phyloP scores from a whole-genome alignment of 2,113 vertebrate genomes.

The Oncorhynchus nerka region DNA sequence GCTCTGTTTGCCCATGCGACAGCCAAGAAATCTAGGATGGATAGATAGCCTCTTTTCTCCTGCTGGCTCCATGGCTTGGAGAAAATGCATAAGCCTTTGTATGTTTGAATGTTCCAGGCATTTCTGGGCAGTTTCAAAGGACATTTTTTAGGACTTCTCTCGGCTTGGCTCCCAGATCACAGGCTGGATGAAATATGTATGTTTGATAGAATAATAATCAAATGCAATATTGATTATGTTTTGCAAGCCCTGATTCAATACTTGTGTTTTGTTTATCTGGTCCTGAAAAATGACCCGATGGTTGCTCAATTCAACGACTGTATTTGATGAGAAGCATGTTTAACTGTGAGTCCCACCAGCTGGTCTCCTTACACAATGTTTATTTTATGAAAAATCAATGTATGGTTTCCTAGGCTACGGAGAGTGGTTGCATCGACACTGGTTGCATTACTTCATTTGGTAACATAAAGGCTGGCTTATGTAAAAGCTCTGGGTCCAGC shows the following conservation, averaged over 20 bases:
- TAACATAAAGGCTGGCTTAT: slow-evolving; percentile 47
- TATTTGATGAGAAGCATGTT: slow-evolving; percentile 29
- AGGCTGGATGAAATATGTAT: background rate
- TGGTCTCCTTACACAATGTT: slow-evolving; percentile 47
- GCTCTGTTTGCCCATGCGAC: slow-evolving; percentile 6
- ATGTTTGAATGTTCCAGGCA: background rate
- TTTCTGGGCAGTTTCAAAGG: slow-evolving; percentile 29
- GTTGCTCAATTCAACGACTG: slow-evolving; percentile 37
- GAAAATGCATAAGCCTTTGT: background rate
- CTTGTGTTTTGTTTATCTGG: slow-evolving; percentile 8
- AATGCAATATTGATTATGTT: background rate
- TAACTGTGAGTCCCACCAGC: slow-evolving; percentile 19
- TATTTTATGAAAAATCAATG: slow-evolving; percentile 51
- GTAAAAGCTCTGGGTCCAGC: slow-evolving; percentile 13
- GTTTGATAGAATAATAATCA: background rate
- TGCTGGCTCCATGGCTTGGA: background rate
- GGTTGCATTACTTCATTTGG: slow-evolving; percentile 47
- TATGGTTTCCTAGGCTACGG: slow-evolving; percentile 50
- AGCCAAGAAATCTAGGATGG: slow-evolving; percentile 9
- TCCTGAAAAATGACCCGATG: slow-evolving; percentile 16
- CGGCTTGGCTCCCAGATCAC: background rate
- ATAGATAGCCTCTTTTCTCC: background rate
- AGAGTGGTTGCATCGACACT: slow-evolving; percentile 23
- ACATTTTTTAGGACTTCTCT: background rate
- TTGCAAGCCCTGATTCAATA: background rate